Evolutionary conservation across 2,113 vertebrate genomes (phyloP).

Genomic region (human (Homo sapiens)): DNA sequence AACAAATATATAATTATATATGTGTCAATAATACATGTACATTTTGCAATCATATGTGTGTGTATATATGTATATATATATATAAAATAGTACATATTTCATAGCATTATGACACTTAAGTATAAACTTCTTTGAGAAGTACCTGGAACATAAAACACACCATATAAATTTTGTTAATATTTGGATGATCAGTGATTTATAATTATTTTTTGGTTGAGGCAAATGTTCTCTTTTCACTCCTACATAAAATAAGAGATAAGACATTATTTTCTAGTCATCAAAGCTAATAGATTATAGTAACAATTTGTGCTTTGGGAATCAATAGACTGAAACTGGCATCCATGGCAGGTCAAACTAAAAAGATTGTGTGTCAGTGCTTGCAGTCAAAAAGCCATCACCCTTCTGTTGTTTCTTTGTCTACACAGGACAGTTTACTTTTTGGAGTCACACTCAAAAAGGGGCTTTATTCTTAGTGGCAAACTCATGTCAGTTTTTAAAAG

Average conservation of each 20-base stretch:
- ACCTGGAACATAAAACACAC: background rate
- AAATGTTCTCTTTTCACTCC: background rate
- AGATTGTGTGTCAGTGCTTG: background rate
- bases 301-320: background rate
- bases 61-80: background rate
- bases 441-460: background rate
- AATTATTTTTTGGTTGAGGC: background rate
- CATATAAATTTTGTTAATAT: background rate
- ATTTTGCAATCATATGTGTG: background rate
- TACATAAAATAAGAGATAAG: background rate
- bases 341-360: background rate
- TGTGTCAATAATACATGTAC: background rate
- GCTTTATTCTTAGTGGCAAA: background rate
- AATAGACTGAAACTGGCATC: background rate
- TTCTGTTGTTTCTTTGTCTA: background rate
- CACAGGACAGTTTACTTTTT: background rate
- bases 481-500: background rate
- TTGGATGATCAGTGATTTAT: background rate
- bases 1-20: background rate
- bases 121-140: background rate
- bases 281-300: background rate
- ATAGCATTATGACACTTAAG: background rate
- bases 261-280: background rate
- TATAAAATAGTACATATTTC: background rate
- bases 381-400: background rate